Percentiles rank a stretch among this genome's conserved stretches.
These are phyloP conservation scores for Malurus cyaneus DNA, from an alignment of 2,113 vertebrate genomes.

Conservation along the genomic window DNA sequence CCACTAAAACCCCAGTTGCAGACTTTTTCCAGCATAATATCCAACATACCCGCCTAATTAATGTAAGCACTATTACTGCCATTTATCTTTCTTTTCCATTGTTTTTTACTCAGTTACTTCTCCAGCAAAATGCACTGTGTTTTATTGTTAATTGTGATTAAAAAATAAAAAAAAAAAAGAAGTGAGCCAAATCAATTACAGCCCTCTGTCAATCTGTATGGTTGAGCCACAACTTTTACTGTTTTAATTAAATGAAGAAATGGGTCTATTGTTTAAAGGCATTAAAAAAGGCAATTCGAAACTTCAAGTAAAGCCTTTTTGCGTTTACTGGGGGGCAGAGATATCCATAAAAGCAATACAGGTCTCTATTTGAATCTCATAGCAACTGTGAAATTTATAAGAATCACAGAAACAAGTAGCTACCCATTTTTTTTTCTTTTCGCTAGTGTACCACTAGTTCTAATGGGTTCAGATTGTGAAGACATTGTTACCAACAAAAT, in stretches of 20 bases:
- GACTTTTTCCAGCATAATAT: constrained; percentile 33
- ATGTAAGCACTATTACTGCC: background rate
- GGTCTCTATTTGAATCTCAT: constrained; percentile 75
- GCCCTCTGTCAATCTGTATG: constrained; percentile 47
- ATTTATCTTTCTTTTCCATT: constrained; percentile 61
- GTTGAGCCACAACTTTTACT: constrained; percentile 66
- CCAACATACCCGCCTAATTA: constrained; percentile 38
- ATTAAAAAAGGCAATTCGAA: constrained; percentile 70
- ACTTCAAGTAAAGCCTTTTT: constrained; percentile 14
- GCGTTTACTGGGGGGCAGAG: constrained; percentile 63
- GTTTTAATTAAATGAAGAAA: constrained; percentile 82
- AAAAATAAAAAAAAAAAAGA: constrained; percentile 48
- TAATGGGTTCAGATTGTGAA: background rate
- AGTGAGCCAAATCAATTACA: constrained; percentile 71
- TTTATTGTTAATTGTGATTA: constrained; percentile 61
- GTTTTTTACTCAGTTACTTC: constrained; percentile 46
- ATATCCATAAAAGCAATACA: constrained; percentile 65
- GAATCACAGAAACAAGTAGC: constrained; percentile 47
- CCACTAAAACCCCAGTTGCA: background rate
- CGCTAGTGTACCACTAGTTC: background rate
- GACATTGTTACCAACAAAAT: background rate
- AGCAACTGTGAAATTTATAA: constrained; percentile 69
- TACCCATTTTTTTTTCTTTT: background rate
- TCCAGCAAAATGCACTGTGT: constrained; percentile 22
- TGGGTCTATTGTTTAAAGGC: constrained; percentile 66